phyloP scores from a whole-genome alignment of 1,140 invertebrate genomes.

The Drosophila bocqueti region DNA sequence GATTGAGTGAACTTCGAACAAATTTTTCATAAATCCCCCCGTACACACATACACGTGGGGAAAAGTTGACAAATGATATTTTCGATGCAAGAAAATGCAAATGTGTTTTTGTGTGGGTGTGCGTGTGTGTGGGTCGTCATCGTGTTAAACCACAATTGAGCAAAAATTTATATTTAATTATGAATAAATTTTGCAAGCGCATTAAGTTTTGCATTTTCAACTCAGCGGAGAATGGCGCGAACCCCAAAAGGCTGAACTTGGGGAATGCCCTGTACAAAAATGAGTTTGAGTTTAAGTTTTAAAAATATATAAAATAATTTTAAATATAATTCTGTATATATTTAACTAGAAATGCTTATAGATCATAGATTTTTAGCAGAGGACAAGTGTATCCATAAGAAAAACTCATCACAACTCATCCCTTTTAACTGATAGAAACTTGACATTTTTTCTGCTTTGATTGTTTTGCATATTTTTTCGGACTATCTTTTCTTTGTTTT shows the following conservation, averaged over 20 bases:
- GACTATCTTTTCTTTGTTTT: neutral
- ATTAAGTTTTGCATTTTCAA: constrained; percentile 78
- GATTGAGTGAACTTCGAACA: constrained; percentile 50
- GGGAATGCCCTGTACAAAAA: constrained; percentile 18
- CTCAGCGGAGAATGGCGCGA: constrained; percentile 42
- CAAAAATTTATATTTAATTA: constrained; percentile 84
- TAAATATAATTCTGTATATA: neutral
- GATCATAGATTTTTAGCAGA: neutral
- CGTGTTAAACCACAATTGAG: constrained; percentile 78
- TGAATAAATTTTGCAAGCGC: constrained; percentile 81
- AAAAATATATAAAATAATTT: neutral
- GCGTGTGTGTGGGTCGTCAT: constrained; percentile 24
- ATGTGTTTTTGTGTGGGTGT: neutral
- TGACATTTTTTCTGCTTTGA: neutral
- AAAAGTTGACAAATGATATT: constrained; percentile 57
- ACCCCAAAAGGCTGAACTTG: neutral
- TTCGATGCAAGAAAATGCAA: constrained; percentile 35
- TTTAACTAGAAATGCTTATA: neutral
- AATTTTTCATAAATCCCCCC: constrained; percentile 28
- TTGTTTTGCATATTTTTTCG: neutral
- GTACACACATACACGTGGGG: neutral
- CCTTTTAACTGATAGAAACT: too few species aligned
- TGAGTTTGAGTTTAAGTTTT: neutral
- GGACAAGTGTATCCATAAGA: neutral
- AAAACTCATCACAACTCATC: too few species aligned